phyloP scores from a whole-genome alignment of 2,113 vertebrate species.

The Upupa epops region DNA sequence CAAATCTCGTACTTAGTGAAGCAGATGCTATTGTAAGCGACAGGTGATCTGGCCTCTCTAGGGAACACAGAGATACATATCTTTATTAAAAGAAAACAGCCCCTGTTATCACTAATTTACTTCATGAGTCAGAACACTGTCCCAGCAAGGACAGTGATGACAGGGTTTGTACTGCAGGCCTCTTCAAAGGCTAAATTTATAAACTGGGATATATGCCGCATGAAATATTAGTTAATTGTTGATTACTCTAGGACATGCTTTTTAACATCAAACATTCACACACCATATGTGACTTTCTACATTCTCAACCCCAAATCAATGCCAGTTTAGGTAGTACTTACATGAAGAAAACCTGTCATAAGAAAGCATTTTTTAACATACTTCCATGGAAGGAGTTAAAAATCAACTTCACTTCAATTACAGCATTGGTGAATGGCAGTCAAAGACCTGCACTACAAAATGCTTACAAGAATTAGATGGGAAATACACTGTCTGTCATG shows the following conservation, averaged over 20 bases:
- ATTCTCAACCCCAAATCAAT: not conserved
- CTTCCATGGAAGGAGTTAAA: not conserved
- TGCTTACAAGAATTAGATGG: not conserved
- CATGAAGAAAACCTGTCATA: not conserved
- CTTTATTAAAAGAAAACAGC: constrained; percentile 10
- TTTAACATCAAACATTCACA: not conserved
- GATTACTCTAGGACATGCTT: not conserved
- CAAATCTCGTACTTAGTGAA: not conserved
- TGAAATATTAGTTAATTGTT: not conserved
- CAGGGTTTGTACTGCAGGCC: not conserved
- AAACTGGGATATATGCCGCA: not conserved
- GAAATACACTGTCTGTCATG: not conserved
- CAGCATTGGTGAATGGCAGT: not conserved
- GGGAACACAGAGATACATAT: rapidly evolving
- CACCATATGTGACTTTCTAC: not conserved
- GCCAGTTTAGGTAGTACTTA: not conserved
- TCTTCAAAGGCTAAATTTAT: not conserved
- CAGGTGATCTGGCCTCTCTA: not conserved
- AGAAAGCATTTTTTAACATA: not conserved
- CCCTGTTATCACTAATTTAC: not conserved
- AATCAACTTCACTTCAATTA: not conserved
- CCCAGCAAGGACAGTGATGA: not conserved
- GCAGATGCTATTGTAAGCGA: not conserved
- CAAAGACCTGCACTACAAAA: not conserved
- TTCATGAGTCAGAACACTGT: not conserved